These are phyloP conservation scores for Dugesia japonica DNA, from an alignment of 2,888 invertebrate species.

Conservation along the genomic window DNA sequence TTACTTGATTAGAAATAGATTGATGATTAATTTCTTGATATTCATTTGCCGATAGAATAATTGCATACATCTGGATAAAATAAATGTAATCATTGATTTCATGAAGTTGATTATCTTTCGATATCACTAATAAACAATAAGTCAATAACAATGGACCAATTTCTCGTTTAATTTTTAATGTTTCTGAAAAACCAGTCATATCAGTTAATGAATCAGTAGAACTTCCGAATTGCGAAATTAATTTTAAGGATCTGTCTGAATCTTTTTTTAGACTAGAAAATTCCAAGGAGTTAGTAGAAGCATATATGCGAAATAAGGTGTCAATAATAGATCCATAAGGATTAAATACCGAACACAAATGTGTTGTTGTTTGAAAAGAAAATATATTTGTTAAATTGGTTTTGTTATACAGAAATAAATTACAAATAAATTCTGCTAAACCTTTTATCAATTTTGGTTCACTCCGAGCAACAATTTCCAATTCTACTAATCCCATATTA, in stretches of 20 bases:
- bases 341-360: constrained; percentile 4
- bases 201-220: background rate
- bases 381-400: background rate
- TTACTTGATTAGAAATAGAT: no score
- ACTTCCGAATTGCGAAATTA: background rate
- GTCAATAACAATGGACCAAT: background rate
- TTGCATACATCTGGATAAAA: background rate
- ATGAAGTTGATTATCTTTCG: background rate
- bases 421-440: background rate
- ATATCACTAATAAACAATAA: background rate
- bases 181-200: background rate
- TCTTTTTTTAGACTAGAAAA: background rate
- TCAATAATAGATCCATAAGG: background rate
- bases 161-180: background rate
- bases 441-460: background rate
- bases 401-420: background rate
- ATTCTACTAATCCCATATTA: background rate
- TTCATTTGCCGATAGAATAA: background rate
- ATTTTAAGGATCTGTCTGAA: background rate
- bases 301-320: background rate
- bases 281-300: background rate
- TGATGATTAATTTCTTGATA: background rate
- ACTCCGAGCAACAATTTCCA: background rate
- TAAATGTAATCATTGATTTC: background rate
- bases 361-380: background rate